phyloP scores from a whole-genome alignment of 2,797 vertebrate species.

The Lindbergichthys nudifrons region DNA sequence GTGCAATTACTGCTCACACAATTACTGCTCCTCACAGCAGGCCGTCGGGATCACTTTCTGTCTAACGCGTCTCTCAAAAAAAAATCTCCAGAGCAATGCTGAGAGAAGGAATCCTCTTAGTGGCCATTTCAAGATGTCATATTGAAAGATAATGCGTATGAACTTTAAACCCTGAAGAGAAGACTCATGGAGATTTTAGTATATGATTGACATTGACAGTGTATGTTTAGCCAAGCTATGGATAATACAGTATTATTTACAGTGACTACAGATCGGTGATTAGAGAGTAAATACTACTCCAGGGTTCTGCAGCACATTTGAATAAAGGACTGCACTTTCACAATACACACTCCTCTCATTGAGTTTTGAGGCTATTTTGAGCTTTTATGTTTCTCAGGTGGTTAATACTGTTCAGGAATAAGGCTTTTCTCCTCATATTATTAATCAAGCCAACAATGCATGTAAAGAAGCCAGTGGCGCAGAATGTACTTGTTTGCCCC shows the following conservation, averaged over 20 bases:
- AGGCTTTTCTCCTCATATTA: constrained; percentile 54
- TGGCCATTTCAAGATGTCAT: constrained; percentile 33
- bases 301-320: constrained; percentile 15
- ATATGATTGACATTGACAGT: constrained; percentile 26
- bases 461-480: constrained; percentile 48
- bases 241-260: background rate
- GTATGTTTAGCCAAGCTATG: background rate
- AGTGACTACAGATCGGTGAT: constrained; percentile 16
- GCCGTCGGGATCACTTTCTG: constrained; percentile 34
- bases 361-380: constrained; percentile 54
- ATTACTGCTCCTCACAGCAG: constrained; percentile 58
- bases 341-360: constrained; percentile 38
- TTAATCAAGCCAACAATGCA: constrained; percentile 76
- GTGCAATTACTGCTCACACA: constrained; percentile 71
- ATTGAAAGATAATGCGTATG: constrained; percentile 17
- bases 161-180: constrained; percentile 19
- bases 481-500: constrained; percentile 50
- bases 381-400: constrained; percentile 63
- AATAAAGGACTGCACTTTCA: constrained; percentile 27
- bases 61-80: constrained; percentile 18
- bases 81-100: constrained; percentile 13
- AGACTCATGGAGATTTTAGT: constrained; percentile 5
- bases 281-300: constrained; percentile 9
- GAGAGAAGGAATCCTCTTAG: constrained; percentile 27
- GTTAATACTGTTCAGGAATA: constrained; percentile 59